Percentiles rank a stretch among this genome's conserved stretches.
Evolutionary conservation across 2,113 vertebrate species (phyloP).

Genomic region (Microcebus jonahi): DNA sequence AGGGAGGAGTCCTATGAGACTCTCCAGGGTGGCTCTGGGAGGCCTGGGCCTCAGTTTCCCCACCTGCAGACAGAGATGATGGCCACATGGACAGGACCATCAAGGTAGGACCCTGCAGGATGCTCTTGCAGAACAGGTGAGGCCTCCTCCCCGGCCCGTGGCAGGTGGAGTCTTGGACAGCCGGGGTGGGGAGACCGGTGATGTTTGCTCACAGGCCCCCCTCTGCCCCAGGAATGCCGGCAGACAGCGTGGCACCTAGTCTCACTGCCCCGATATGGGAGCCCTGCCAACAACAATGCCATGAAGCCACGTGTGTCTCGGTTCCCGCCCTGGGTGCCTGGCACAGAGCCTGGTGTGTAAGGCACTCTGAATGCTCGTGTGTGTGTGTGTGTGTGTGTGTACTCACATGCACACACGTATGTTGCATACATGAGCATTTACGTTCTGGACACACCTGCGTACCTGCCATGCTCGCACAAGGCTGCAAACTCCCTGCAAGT

Average conservation of each 20-base stretch:
- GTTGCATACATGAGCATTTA: fast-evolving
- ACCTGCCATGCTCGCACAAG: fast-evolving
- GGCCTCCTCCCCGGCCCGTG: too few relatives aligned
- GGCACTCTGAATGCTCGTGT: fast-evolving
- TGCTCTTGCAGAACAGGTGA: too few relatives aligned
- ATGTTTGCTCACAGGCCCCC: not conserved
- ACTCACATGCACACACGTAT: fast-evolving
- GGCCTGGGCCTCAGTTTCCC: not conserved
- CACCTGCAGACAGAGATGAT: not conserved
- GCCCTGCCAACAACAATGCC: not conserved
- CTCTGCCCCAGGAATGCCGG: not conserved
- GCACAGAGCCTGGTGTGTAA: not conserved
- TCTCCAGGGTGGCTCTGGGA: not conserved
- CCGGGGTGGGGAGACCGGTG: not conserved
- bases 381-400: too few relatives aligned
- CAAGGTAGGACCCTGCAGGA: not conserved
- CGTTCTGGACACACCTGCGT: fast-evolving
- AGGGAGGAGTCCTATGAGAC: not conserved
- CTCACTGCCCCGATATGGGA: too few relatives aligned
- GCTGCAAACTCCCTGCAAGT: fast-evolving
- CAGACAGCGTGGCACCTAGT: not conserved
- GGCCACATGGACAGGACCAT: not conserved
- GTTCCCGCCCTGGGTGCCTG: fast-evolving
- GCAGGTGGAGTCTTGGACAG: not conserved
- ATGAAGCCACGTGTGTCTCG: not conserved